Evolutionary conservation across 2,113 vertebrate species (phyloP).

Genomic region (Lethenteron camtschaticum): DNA sequence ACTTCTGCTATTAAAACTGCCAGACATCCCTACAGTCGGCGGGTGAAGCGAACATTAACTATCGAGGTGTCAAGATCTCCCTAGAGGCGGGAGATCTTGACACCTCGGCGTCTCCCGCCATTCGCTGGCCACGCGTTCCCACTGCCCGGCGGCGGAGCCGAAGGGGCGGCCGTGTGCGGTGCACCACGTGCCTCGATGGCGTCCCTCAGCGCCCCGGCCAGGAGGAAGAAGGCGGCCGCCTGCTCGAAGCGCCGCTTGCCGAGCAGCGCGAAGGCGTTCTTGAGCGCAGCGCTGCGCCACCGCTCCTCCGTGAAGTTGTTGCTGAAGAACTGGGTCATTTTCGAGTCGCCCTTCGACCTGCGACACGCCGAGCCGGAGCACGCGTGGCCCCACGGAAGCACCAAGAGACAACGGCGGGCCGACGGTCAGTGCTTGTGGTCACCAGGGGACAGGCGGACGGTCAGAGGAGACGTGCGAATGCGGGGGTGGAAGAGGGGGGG

Average conservation of each 20-base stretch:
- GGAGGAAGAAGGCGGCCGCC: constrained; percentile 80
- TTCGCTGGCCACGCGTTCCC: too few relatives aligned
- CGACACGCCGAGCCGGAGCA: background rate
- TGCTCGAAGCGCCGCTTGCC: constrained; percentile 97
- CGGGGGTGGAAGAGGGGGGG: background rate
- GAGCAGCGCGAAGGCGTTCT: constrained; percentile 87
- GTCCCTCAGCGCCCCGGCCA: constrained; percentile 88
- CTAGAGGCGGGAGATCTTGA: too few relatives aligned
- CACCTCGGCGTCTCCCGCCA: too few relatives aligned
- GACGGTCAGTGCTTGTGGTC: background rate
- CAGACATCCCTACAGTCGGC: too few relatives aligned
- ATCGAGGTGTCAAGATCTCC: too few relatives aligned
- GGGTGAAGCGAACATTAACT: too few relatives aligned
- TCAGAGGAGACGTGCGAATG: background rate
- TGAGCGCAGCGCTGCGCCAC: constrained; percentile 87
- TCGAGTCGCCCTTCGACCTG: constrained; percentile 84
- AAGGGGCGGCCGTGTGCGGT: too few relatives aligned
- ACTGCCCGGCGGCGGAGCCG: too few relatives aligned
- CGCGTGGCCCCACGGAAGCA: background rate
- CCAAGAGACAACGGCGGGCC: too few relatives aligned
- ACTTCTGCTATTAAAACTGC: too few relatives aligned
- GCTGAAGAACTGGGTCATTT: constrained; percentile 96
- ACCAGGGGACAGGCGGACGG: background rate
- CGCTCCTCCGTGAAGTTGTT: constrained; percentile 88
- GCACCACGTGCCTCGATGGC: constrained; percentile 63